Base-by-base conservation (phyloP, 64 coral and sea anemone species). In the Pocillopora verrucosa region DNA sequence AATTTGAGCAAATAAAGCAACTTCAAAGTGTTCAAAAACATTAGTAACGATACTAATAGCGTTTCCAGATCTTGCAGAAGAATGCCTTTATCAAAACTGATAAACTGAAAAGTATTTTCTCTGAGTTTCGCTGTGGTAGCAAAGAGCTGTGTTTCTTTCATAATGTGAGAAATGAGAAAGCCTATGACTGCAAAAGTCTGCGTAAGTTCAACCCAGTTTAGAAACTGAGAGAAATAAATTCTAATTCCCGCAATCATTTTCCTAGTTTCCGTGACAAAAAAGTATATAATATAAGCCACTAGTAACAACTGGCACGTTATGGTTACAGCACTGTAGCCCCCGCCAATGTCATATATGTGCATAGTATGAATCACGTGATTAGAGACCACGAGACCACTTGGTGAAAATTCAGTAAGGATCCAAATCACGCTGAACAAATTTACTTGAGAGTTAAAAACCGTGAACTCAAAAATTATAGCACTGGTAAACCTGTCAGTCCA, bases 21-120 rank as follows among this genome's bases (percentile, higher is more conserved):
- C 73, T 91, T 91, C 36, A 86, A 58, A 2, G 89, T 91, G 80
- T 91, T 91, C 34, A 91, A 85, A 35, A 91, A 91, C 34, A 91
- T 86, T 16, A 91, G 45, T 13, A 91, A 45, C n/a, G 89, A 80
- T 7, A 91, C 22, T 10, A 91, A 60, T 3, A 51, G 34, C 65
- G 73, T 84, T 58, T 84, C 80, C 20, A 65, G 76, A 60, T 83
- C 72, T 58, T 91, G 35, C 11, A 91, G 22, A 16, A 84, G 26
- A 51, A 86, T 80, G 3, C 64, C 73, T 62, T n/a, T 56, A 13
- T 91, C 89, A 14, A 91, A 91, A 10, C 78, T 82, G 20, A 64
- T 91, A 22, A 77, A 62, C 73, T 75, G 72, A 5, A 74, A 74
- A 59, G 77, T 86, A 14, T 91, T 84, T 10, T 83, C 89, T 3